phyloP scores from a whole-genome alignment of 2,797 vertebrate genomes.

The Peromyscus aztecus region DNA sequence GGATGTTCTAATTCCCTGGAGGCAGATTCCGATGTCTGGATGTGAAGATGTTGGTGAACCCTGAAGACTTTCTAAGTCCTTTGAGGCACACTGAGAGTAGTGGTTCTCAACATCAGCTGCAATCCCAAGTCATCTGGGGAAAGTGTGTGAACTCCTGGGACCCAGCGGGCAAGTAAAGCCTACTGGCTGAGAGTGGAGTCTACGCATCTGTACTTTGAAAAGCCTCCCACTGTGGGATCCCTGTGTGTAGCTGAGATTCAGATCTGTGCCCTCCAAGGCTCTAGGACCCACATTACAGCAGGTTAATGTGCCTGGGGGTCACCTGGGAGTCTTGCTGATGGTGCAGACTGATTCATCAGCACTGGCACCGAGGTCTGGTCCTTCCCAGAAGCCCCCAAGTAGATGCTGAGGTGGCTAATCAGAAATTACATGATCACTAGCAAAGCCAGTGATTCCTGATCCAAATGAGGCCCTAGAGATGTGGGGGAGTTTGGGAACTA shows the following conservation, averaged over 20 bases:
- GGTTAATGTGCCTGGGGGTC: fast-evolving
- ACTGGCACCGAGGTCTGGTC: background rate
- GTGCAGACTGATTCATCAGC: background rate
- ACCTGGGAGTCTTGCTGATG: background rate
- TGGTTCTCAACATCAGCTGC: background rate
- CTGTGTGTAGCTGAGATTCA: background rate
- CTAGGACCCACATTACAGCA: background rate
- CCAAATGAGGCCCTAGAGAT: slow-evolving; percentile 5
- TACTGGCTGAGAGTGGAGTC: background rate
- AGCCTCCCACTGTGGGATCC: background rate
- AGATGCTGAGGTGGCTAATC: slow-evolving; percentile 7
- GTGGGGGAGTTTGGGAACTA: background rate
- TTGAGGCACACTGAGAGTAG: background rate
- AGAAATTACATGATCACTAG: slow-evolving; percentile 22
- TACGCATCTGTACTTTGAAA: background rate
- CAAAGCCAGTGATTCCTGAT: slow-evolving; percentile 22
- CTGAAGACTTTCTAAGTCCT: background rate
- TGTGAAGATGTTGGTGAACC: background rate
- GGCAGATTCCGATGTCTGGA: background rate
- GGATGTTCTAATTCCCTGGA: background rate
- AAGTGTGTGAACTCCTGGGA: background rate
- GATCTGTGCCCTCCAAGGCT: background rate
- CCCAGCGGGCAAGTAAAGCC: background rate
- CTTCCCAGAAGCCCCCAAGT: slow-evolving; percentile 1
- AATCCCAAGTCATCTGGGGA: background rate